These are phyloP conservation scores for Calephelis perditalis DNA, from an alignment of 2,888 invertebrate genomes.

Conservation along the genomic window DNA sequence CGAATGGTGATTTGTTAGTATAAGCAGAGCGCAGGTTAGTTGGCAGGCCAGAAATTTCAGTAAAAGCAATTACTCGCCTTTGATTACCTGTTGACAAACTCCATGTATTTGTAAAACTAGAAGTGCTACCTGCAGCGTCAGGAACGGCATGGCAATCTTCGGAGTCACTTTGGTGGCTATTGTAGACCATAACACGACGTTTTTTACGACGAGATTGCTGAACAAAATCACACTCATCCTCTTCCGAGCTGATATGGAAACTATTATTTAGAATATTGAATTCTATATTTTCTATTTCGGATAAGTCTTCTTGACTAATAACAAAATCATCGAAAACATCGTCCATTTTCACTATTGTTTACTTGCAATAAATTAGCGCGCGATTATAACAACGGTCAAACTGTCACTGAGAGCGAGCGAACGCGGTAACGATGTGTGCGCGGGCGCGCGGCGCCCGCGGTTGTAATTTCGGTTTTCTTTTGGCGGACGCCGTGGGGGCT, in stretches of 20 bases:
- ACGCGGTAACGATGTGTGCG: too few species aligned
- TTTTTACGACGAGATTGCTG: background rate
- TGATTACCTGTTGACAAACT: background rate
- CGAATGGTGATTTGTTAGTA: background rate
- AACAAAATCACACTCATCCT: background rate
- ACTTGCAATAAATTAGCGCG: too few species aligned
- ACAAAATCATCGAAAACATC: too few species aligned
- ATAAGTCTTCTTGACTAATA: too few species aligned
- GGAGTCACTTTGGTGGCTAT: background rate
- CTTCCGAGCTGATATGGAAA: background rate
- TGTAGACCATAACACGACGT: background rate
- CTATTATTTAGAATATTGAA: slow-evolving; percentile 1
- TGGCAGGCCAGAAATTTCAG: background rate
- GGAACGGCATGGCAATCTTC: background rate
- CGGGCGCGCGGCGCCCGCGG: too few species aligned
- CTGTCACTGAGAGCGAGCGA: too few species aligned
- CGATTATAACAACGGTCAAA: too few species aligned
- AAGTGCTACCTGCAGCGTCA: background rate
- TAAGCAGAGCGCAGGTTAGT: background rate
- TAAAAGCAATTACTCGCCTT: background rate
- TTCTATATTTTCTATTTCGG: background rate
- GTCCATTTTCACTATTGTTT: too few species aligned
- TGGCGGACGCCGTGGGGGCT: too few species aligned
- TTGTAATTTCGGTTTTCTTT: too few species aligned
- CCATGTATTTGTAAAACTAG: background rate